Evolutionary conservation across 2,113 vertebrate species (phyloP), one percentile per base, ranked within the genome.

Genomic region (Notechis scutatus): DNA sequence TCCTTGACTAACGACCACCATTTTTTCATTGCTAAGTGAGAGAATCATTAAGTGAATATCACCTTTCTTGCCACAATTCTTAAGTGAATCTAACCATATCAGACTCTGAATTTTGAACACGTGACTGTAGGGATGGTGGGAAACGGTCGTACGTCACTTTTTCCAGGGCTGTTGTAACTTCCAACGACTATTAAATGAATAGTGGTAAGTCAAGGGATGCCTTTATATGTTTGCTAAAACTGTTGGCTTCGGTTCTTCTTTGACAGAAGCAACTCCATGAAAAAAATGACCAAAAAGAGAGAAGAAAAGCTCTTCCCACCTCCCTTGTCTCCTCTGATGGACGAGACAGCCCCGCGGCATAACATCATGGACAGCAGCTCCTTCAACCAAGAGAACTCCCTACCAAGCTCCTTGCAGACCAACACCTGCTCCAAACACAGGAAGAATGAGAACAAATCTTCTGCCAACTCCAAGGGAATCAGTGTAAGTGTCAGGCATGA

Each of bases 251-350:
- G 87, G 8, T 61, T 61, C 57, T 97, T 94, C 94, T 94, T 90
- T 92, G 95, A 93, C 94, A 98, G 95, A 39, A 54, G 93, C 92
- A 97, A 95, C 96, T 97, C 97, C 3, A 96, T 98, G 34, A 99
- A 98, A 97, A 99, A 99, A 96, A 97, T 97, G 96, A 97, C 98
- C 34, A 98, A 98, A 91, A 98, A 98, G 93, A 98, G 98, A 92
- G 98, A 99, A 88, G 98, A 99, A 93, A 99, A 99, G 95, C 97
- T 99, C 3, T 98, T 99, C 15, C 99, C 99, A 14, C 99, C 99
- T 55, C 98, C 99, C 0, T 95, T 99, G 94, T 99, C 99, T 2
- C 99, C 99, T 0, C 97, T 99, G 92, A 96, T 98, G 2, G 98
- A 99, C 0, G 99, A 99, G 4, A 97, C 98, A 0, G 96, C 97